phyloP scores from a whole-genome alignment of 2,113 vertebrate genomes.

The Ictalurus punctatus region DNA sequence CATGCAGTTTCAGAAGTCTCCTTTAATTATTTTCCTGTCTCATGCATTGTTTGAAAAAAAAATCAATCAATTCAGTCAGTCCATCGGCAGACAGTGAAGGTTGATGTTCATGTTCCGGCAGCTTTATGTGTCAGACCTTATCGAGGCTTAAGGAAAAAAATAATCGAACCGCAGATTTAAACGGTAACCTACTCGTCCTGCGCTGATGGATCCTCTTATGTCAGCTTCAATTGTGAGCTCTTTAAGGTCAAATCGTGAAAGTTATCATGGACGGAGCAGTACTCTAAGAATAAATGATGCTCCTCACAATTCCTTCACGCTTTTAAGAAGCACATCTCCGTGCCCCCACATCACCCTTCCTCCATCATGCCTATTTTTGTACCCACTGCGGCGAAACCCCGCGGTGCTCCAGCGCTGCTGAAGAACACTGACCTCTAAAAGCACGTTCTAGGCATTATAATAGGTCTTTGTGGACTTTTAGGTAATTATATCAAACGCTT shows the following conservation, averaged over 20 bases:
- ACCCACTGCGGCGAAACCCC: neutral
- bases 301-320: neutral
- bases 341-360: conserved; percentile 11
- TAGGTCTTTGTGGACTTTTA: neutral
- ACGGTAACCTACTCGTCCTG: neutral
- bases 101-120: neutral
- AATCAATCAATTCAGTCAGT: neutral
- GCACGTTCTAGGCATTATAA: neutral
- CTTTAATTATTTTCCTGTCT: neutral
- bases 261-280: neutral
- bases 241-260: conserved; percentile 1
- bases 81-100: neutral
- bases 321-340: conserved; percentile 3
- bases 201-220: neutral
- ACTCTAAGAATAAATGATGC: neutral
- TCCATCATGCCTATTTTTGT: conserved; percentile 11
- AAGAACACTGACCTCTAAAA: neutral
- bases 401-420: neutral
- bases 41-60: neutral
- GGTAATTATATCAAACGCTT: neutral
- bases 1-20: neutral
- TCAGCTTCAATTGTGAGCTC: neutral
- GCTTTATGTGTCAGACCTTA: conserved; percentile 1
- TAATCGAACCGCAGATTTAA: neutral
- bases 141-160: neutral